A percentile compares a stretch with the other conserved stretches of the same genome.
phyloP scores from a whole-genome alignment of 2,113 vertebrate species.

The Macrotis lagotis region DNA sequence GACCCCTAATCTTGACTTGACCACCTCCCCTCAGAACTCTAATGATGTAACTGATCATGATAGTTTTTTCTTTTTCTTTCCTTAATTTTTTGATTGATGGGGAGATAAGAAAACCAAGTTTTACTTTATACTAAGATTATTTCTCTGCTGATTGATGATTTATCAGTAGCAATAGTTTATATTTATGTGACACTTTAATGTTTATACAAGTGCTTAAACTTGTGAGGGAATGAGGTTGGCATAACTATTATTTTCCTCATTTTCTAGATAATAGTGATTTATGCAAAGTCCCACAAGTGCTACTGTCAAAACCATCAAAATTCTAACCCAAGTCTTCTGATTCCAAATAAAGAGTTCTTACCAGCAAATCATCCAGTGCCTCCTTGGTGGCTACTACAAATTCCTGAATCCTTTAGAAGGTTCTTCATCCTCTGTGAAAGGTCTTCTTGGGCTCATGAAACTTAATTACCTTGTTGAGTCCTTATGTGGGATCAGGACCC shows the following conservation, averaged over 20 bases:
- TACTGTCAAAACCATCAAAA: not conserved
- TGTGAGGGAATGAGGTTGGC: not conserved
- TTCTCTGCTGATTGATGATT: not conserved
- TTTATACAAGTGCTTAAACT: not conserved
- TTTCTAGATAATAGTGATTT: not conserved
- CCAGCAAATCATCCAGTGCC: not conserved
- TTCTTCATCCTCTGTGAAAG: not conserved
- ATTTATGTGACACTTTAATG: not conserved
- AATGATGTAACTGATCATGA: not conserved
- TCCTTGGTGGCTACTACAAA: not conserved
- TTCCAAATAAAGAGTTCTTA: not conserved
- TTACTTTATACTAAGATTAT: not conserved
- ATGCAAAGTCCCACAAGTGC: not conserved
- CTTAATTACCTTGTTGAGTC: not conserved
- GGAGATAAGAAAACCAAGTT: not conserved
- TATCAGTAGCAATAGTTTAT: not conserved
- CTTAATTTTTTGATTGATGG: not conserved
- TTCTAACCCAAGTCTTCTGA: not conserved
- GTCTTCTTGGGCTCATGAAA: not conserved
- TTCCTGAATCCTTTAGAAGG: not conserved
- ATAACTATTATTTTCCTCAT: not conserved
- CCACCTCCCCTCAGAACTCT: not conserved
- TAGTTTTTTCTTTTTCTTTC: not conserved
- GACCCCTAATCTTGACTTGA: not conserved
- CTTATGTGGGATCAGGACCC: not conserved